phyloP scores from a whole-genome alignment of 2,113 vertebrate genomes.

The Myanophis thanlyinensis region DNA sequence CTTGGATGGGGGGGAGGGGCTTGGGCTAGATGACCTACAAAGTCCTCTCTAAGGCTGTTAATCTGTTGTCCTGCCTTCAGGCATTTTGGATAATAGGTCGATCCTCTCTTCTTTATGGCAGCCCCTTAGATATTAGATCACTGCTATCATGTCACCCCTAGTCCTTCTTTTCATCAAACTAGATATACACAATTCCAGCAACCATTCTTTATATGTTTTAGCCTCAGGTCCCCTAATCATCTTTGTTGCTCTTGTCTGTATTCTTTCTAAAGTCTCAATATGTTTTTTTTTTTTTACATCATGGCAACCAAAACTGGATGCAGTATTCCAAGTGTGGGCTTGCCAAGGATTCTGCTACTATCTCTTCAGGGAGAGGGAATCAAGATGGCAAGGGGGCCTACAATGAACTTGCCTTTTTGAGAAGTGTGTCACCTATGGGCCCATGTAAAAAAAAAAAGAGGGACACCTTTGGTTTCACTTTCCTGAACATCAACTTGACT shows the following conservation, averaged over 20 bases:
- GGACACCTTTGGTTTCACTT: neutral
- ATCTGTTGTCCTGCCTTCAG: neutral
- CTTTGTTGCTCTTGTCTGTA: neutral
- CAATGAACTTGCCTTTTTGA: neutral
- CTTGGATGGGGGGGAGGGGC: too few relatives aligned
- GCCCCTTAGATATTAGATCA: neutral
- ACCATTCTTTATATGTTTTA: neutral
- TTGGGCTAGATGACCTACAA: too few relatives aligned
- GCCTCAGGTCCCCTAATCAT: neutral
- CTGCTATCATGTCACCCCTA: neutral
- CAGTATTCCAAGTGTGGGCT: neutral
- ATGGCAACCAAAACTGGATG: neutral
- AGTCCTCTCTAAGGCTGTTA: too few relatives aligned
- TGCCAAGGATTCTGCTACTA: neutral
- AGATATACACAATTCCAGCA: neutral
- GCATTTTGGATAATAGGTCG: neutral
- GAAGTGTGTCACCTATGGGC: neutral
- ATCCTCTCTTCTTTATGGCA: neutral
- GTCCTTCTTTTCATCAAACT: neutral
- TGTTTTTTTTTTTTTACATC: neutral
- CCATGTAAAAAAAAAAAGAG: neutral
- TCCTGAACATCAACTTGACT: neutral
- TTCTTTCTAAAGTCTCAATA: neutral
- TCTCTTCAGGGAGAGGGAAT: neutral
- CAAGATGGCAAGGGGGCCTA: neutral